Evolutionary conservation across 2,113 vertebrate genomes (phyloP), one percentile per base, ranked within the genome.

Genomic region (Serilophus lunatus): DNA sequence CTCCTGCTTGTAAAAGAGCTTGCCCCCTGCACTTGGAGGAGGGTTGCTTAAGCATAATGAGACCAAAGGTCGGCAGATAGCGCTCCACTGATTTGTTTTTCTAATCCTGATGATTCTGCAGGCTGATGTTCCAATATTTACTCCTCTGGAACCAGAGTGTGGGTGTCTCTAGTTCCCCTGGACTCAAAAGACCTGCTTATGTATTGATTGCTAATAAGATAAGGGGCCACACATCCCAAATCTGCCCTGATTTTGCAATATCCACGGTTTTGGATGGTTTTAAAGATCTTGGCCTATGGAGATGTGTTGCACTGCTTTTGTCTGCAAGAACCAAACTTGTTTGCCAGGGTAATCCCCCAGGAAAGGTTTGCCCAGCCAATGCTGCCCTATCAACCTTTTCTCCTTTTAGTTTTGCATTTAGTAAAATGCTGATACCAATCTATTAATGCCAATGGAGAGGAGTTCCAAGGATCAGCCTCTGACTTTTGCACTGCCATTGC

Each of bases 51-150:
- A 94, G 71, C 4, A 1, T 18, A 40, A 78, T 12, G 64, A 93
- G 90, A 86, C 60, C 80, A 94, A 96, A 86, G 94, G 92, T 95
- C 38, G 94, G 83, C 28, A 78, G 80, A 88, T 70, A 86, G 56
- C 6, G 64, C 54, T 80, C 31, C 68, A 50, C 6, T 54, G 56
- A 44, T 95, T 94, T 92, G 90, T 51, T 91, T 88, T 93, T 12
- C 90, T 80, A 54, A 95, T 85, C 87, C 64, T 61, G 38, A 51
- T 50, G 76, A 81, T 92, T 77, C 75, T 63, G 50, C 85, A 83
- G 45, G 42, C 47, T 81, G 29, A 84, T 75, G 19, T 51, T 64
- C 38, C 44, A 71, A 10, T 64, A 70, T 88, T 94, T 63, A 59
- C 47, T 82, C 29, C 53, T 49, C 56, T 40, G 42, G 7, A 29